Conservation (phyloP, 2,113 vertebrate species). For the Galemys pyrenaicus region DNA sequence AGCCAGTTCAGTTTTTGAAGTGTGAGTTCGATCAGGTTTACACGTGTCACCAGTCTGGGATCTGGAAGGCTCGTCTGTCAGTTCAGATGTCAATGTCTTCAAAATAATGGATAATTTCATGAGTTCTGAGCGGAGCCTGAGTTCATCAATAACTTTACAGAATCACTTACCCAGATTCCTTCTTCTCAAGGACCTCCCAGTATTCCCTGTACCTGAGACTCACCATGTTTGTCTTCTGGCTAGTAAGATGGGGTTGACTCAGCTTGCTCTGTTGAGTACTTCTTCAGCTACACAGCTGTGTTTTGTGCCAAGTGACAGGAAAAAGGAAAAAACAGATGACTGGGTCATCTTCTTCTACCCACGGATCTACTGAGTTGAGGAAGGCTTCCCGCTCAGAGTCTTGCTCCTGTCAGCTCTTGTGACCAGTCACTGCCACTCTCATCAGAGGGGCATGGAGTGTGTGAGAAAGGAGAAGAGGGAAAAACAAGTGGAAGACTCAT, state of each 20-base stretch:
- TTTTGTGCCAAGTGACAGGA: not conserved
- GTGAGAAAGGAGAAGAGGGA: not conserved
- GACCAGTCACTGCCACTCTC: not conserved
- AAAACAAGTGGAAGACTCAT: not conserved
- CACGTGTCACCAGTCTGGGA: not conserved
- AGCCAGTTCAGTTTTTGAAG: not conserved
- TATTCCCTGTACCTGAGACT: not conserved
- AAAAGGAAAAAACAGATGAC: not conserved
- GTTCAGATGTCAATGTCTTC: not conserved
- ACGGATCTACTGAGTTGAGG: not conserved
- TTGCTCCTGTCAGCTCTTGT: not conserved
- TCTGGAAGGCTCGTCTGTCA: not conserved
- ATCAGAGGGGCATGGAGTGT: rapidly evolving
- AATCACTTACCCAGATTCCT: not conserved
- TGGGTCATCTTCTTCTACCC: not conserved
- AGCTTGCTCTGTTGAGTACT: not conserved
- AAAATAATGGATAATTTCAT: not conserved
- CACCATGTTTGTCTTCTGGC: not conserved
- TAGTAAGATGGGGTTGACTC: not conserved
- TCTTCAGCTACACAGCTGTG: not conserved
- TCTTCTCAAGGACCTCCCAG: not conserved
- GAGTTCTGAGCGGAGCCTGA: not conserved
- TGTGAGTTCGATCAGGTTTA: not conserved
- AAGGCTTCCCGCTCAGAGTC: not conserved
- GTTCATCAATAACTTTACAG: not conserved